Percentiles rank a stretch among this genome's conserved stretches.
phyloP scores from a whole-genome alignment of 2,797 vertebrate species.

The Lutjanus campechanus region DNA sequence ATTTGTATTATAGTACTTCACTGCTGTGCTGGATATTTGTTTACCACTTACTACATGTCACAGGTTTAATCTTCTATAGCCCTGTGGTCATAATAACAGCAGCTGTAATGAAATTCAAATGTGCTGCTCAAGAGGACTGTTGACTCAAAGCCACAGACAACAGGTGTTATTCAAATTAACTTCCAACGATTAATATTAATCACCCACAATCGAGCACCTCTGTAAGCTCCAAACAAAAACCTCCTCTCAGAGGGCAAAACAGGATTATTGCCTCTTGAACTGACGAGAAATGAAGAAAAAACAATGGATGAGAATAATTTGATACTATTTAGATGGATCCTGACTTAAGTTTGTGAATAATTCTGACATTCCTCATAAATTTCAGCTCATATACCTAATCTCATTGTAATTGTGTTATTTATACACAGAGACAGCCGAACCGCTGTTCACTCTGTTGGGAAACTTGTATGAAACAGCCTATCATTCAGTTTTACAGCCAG shows the following conservation, averaged over 20 bases:
- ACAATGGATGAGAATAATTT: background rate
- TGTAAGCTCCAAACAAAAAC: constrained; percentile 37
- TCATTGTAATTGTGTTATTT: constrained; percentile 2
- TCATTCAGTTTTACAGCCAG: constrained; percentile 9
- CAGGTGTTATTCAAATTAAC: constrained; percentile 79
- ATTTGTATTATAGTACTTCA: background rate
- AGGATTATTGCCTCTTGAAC: constrained; percentile 13
- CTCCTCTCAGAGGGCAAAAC: constrained; percentile 2
- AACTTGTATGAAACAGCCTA: background rate
- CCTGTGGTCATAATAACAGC: constrained; percentile 42
- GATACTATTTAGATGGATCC: background rate
- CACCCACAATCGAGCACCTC: constrained; percentile 3
- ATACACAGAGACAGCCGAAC: background rate
- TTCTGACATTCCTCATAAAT: background rate
- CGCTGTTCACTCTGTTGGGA: constrained; percentile 5
- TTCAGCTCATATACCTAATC: background rate
- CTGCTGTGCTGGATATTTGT: constrained; percentile 8
- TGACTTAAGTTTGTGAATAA: background rate
- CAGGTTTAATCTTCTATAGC: constrained; percentile 50
- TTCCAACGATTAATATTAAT: constrained; percentile 70
- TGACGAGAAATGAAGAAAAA: background rate
- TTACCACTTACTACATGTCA: constrained; percentile 33
- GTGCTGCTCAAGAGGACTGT: constrained; percentile 56
- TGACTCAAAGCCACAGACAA: constrained; percentile 68
- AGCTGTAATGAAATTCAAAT: constrained; percentile 64